These are phyloP conservation scores for Rhea americana DNA, from an alignment of 2,113 vertebrate species.

Conservation along the genomic window DNA sequence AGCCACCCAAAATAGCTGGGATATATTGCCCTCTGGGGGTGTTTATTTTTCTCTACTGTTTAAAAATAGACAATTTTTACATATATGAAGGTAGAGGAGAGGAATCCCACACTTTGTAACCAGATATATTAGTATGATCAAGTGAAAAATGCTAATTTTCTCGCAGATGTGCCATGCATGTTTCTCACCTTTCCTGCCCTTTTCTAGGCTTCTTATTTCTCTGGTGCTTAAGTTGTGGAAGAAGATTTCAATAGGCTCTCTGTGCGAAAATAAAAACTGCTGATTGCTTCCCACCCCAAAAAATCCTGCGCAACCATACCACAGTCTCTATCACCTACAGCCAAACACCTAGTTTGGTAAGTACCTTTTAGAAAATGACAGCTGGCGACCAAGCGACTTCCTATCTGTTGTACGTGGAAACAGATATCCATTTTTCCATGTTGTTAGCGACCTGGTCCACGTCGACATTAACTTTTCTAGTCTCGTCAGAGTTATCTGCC, in stretches of 20 bases:
- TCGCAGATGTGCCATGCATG: neutral
- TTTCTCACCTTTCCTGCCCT: neutral
- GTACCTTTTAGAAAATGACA: neutral
- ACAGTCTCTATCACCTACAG: neutral
- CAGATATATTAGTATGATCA: neutral
- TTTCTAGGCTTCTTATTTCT: neutral
- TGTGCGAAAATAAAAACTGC: neutral
- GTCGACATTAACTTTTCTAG: neutral
- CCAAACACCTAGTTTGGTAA: neutral
- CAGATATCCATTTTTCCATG: neutral
- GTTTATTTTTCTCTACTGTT: neutral
- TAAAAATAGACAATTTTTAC: neutral
- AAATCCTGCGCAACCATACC: neutral
- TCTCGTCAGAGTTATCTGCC: neutral
- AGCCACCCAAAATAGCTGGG: neutral
- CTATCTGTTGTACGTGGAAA: neutral
- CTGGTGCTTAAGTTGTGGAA: neutral
- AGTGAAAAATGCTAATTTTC: neutral
- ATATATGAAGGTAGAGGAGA: neutral
- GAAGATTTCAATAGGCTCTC: neutral
- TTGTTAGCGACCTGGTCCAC: neutral
- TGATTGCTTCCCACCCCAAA: neutral
- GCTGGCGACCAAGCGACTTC: neutral
- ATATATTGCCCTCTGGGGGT: slow-evolving; percentile 23
- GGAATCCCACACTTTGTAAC: neutral